Conservation (phyloP, 2,797 vertebrate genomes). For the Halcyon chelicuti region DNA sequence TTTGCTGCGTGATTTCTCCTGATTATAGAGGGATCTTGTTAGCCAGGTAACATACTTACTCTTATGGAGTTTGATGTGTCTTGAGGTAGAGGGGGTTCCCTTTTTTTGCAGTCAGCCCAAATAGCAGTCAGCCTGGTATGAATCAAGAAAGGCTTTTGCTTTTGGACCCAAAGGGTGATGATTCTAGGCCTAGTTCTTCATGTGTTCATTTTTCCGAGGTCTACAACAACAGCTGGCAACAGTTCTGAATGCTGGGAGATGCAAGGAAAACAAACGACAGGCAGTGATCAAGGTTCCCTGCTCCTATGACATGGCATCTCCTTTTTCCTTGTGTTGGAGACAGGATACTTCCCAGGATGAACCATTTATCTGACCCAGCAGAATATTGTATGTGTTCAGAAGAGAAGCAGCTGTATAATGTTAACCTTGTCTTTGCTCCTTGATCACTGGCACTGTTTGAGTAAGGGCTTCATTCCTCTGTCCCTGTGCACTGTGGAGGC, state of each 20-base stretch:
- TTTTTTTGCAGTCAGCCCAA: neutral
- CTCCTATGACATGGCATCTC: neutral
- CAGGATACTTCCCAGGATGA: neutral
- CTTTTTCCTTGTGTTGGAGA: neutral
- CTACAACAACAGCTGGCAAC: neutral
- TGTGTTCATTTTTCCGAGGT: neutral
- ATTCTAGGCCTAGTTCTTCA: neutral
- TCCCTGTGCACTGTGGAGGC: neutral
- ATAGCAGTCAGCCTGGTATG: neutral
- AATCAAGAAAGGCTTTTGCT: neutral
- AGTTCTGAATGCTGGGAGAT: neutral
- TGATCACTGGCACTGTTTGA: neutral
- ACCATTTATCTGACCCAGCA: neutral
- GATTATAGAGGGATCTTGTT: neutral
- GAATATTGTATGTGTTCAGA: neutral
- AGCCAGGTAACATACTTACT: neutral
- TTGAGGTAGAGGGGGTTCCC: neutral
- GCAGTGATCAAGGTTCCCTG: neutral
- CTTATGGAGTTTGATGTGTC: neutral
- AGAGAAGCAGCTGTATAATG: neutral
- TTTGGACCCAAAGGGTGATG: neutral
- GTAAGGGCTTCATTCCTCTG: rapidly evolving
- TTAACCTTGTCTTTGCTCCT: neutral
- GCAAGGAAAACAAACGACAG: neutral
- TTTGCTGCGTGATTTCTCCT: neutral